These are phyloP conservation scores for Ormyrus thymus DNA, from an alignment of 2,888 invertebrate genomes.

Conservation along the genomic window DNA sequence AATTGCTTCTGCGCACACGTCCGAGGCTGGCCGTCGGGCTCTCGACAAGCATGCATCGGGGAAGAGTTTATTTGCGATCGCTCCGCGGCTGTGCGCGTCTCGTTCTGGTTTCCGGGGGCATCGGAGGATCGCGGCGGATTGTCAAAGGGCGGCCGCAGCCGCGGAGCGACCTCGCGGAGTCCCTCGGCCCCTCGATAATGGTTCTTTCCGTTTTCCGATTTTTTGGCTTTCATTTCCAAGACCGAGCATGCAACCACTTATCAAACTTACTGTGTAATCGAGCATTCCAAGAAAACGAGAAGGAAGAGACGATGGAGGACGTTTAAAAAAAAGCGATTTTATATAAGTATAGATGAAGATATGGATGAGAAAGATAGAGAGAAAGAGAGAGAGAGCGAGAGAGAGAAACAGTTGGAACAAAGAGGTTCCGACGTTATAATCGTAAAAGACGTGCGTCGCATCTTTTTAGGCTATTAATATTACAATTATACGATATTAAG, in stretches of 20 bases:
- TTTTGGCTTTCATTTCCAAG: slow-evolving; percentile 51
- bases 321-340: slow-evolving; percentile 52
- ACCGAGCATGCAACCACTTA: slow-evolving; percentile 56
- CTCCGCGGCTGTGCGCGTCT: neutral
- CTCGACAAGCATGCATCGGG: too few species aligned
- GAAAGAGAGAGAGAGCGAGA: slow-evolving; percentile 24
- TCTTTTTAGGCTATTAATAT: slow-evolving; percentile 71
- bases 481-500: slow-evolving; percentile 69
- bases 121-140: neutral
- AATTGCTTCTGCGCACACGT: slow-evolving; percentile 10
- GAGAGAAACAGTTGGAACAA: slow-evolving; percentile 30
- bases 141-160: neutral
- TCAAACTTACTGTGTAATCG: slow-evolving; percentile 62
- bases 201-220: neutral
- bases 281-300: slow-evolving; percentile 65
- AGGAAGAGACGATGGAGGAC: slow-evolving; percentile 39
- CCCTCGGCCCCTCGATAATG: neutral
- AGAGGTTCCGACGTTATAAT: slow-evolving; percentile 48
- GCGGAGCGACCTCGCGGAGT: slow-evolving; percentile 11
- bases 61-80: too few species aligned
- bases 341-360: slow-evolving; percentile 43
- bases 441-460: slow-evolving; percentile 66
- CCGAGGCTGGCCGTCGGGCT: neutral
- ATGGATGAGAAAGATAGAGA: slow-evolving; percentile 28
- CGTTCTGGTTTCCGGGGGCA: neutral